Conservation (phyloP, 2,113 vertebrate genomes). For the Clarias magur region DNA sequence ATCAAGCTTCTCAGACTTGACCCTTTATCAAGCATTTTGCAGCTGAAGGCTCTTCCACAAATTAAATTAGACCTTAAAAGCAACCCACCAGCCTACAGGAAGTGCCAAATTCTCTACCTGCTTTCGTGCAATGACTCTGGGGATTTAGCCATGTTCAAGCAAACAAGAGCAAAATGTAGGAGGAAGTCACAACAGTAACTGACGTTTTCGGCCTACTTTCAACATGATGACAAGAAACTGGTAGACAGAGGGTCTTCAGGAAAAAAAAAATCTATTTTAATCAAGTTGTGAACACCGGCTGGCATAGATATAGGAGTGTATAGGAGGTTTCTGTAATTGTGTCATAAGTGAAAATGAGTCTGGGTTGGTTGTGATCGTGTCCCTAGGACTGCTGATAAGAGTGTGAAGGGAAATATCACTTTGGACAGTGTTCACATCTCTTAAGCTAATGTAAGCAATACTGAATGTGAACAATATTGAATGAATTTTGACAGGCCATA, state of each 20-base stretch:
- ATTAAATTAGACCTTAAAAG: slow-evolving; percentile 47
- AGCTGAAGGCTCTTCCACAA: slow-evolving; percentile 35
- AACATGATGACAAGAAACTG: slow-evolving; percentile 25
- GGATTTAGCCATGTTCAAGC: slow-evolving; percentile 13
- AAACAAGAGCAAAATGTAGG: slow-evolving; percentile 18
- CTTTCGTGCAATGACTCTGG: slow-evolving; percentile 20
- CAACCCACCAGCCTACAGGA: slow-evolving; percentile 23
- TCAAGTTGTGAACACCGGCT: background rate
- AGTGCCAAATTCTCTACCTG: background rate
- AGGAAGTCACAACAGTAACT: slow-evolving; percentile 36
- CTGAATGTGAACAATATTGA: background rate
- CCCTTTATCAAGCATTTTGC: background rate
- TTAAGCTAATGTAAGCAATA: background rate
- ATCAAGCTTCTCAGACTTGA: slow-evolving; percentile 7
- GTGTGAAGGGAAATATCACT: background rate
- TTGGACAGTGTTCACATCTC: slow-evolving; percentile 8
- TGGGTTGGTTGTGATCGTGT: slow-evolving; percentile 6
- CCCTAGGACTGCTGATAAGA: background rate
- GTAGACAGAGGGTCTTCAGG: slow-evolving; percentile 15
- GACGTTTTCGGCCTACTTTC: slow-evolving; percentile 35
- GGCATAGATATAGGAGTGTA: slow-evolving; percentile 5
- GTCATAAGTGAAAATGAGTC: slow-evolving; percentile 6
- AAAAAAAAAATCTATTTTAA: slow-evolving; percentile 22
- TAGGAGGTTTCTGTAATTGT: background rate
- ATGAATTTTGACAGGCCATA: background rate